Percentiles rank a stretch among this genome's conserved stretches.
phyloP scores from a whole-genome alignment of 2,113 vertebrate species.

The Clarias batrachus region DNA sequence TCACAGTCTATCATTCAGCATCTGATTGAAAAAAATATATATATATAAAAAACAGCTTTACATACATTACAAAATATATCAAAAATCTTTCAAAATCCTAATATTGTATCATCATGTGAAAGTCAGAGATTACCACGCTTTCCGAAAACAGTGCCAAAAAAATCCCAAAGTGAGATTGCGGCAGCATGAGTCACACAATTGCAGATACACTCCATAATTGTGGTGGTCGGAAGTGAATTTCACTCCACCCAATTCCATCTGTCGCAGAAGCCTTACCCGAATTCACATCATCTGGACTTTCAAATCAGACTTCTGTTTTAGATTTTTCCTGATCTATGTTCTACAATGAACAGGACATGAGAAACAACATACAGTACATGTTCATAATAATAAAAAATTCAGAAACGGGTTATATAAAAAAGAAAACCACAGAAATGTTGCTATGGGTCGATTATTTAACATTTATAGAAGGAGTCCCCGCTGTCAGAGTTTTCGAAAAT shows the following conservation, averaged over 20 bases:
- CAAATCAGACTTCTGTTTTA: not conserved
- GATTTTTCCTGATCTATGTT: not conserved
- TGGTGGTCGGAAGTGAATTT: conserved; percentile 14
- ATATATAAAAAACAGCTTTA: too few species aligned
- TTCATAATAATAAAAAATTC: not conserved
- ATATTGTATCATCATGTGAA: not conserved
- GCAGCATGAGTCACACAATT: not conserved
- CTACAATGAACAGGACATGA: not conserved
- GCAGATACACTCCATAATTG: not conserved
- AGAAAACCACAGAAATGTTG: not conserved
- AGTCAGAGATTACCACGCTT: not conserved
- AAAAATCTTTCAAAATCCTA: not conserved
- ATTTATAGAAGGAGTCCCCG: not conserved
- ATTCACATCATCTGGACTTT: not conserved
- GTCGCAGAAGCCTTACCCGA: conserved; percentile 10
- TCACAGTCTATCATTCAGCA: not conserved
- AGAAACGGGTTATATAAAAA: not conserved
- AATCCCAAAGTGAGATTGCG: not conserved
- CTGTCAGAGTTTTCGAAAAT: not conserved
- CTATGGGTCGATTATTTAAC: not conserved
- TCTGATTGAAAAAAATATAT: not conserved
- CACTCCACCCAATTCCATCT: conserved; percentile 23
- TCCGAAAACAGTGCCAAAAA: not conserved
- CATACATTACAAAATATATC: not conserved
- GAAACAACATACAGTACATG: too few species aligned